Evolutionary conservation across 2,888 invertebrate genomes (phyloP).

Genomic region (Zaprionus lineosus): DNA sequence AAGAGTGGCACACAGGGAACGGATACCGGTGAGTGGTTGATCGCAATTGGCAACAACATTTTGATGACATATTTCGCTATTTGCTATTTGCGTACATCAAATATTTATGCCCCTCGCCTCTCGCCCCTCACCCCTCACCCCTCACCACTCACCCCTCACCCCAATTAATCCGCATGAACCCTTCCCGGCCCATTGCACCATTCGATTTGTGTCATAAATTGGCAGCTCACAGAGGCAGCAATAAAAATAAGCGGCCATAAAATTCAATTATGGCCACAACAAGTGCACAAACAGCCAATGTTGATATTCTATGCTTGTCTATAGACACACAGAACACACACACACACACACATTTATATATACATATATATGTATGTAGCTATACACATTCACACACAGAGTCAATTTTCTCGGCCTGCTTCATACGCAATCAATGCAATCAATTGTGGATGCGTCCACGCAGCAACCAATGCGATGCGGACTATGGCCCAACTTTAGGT

Average conservation of each 20-base stretch:
- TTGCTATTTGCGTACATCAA: slow-evolving; percentile 71
- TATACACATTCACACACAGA: slow-evolving; percentile 1
- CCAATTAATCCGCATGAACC: no score
- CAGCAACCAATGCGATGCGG: background rate
- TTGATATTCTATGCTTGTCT: background rate
- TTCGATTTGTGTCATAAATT: slow-evolving; percentile 72
- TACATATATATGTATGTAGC: slow-evolving; percentile 12
- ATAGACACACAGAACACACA: slow-evolving; percentile 12
- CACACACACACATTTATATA: slow-evolving; percentile 16
- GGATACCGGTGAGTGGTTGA: slow-evolving; percentile 6
- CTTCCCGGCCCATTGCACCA: no score
- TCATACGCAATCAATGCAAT: slow-evolving; percentile 65
- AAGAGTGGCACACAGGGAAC: slow-evolving; percentile 5
- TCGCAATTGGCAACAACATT: slow-evolving; percentile 32
- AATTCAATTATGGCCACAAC: slow-evolving; percentile 75
- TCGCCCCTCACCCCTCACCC: background rate
- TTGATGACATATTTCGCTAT: slow-evolving; percentile 66
- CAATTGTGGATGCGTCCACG: slow-evolving; percentile 62
- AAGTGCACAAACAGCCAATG: slow-evolving; percentile 62
- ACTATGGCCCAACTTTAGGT: slow-evolving; percentile 9
- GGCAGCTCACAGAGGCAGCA: slow-evolving; percentile 60
- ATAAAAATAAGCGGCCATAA: slow-evolving; percentile 76
- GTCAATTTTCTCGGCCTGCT: slow-evolving; percentile 14
- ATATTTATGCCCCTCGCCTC: slow-evolving; percentile 52
- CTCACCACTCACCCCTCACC: background rate